phyloP scores from a whole-genome alignment of 2,797 vertebrate genomes.

The Pogoniulus pusillus region DNA sequence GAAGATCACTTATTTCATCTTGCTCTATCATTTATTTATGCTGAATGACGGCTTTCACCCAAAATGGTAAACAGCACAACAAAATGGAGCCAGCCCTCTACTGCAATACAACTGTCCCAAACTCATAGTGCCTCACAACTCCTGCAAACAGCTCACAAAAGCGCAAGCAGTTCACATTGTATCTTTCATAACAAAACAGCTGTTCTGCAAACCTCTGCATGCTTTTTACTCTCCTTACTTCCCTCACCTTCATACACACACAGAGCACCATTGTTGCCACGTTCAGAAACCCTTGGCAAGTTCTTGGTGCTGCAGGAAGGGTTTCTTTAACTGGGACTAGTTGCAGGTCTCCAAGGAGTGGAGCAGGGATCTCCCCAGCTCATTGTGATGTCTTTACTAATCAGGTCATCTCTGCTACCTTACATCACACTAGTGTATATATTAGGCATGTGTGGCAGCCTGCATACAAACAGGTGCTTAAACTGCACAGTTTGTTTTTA shows the following conservation, averaged over 20 bases:
- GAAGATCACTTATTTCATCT: background rate
- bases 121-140: background rate
- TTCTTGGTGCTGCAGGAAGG: slow-evolving; percentile 45
- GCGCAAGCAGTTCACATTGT: background rate
- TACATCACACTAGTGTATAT: background rate
- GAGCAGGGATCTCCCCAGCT: slow-evolving; percentile 60
- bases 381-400: background rate
- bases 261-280: background rate
- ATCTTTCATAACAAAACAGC: background rate
- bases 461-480: background rate
- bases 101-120: background rate
- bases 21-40: slow-evolving; percentile 4
- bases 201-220: background rate
- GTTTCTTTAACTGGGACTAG: slow-evolving; percentile 69
- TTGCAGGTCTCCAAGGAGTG: slow-evolving; percentile 68
- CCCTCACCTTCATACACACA: background rate
- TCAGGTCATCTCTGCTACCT: slow-evolving; percentile 31
- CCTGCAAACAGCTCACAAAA: background rate
- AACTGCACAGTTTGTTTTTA: background rate
- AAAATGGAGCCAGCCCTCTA: background rate
- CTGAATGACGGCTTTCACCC: slow-evolving; percentile 17
- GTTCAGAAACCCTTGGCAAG: slow-evolving; percentile 46
- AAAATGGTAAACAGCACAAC: background rate
- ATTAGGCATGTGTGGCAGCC: background rate
- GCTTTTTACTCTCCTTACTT: background rate